phyloP scores from a whole-genome alignment of 2,113 vertebrate genomes.

The Bettongia penicillata region DNA sequence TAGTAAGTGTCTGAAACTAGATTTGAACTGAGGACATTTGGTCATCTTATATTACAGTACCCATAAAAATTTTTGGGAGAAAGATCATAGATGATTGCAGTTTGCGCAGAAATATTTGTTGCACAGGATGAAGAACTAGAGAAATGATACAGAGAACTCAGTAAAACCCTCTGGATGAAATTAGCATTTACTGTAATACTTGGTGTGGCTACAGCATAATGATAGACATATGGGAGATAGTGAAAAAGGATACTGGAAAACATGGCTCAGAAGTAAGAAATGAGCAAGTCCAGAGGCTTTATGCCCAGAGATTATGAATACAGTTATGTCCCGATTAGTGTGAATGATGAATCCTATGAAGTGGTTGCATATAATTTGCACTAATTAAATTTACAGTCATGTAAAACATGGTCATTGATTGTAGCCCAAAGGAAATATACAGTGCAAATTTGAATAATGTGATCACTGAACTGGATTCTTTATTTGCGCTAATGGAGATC shows the following conservation, averaged over 20 bases:
- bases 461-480: background rate
- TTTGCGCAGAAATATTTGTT: background rate
- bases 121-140: background rate
- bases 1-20: background rate
- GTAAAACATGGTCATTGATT: background rate
- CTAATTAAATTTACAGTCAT: background rate
- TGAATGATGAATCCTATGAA: background rate
- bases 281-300: background rate
- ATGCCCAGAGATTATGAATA: background rate
- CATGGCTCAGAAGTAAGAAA: background rate
- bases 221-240: background rate
- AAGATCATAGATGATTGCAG: background rate
- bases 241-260: background rate
- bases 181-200: background rate
- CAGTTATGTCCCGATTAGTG: background rate
- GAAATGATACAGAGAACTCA: background rate
- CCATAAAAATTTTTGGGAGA: background rate
- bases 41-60: background rate
- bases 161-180: background rate
- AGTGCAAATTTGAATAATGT: background rate
- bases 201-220: background rate
- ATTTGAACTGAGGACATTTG: background rate
- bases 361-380: background rate
- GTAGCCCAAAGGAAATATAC: background rate
- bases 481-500: background rate